These are phyloP conservation scores for Megaceryle alcyon DNA, from an alignment of 2,797 vertebrate species.

Conservation along the genomic window DNA sequence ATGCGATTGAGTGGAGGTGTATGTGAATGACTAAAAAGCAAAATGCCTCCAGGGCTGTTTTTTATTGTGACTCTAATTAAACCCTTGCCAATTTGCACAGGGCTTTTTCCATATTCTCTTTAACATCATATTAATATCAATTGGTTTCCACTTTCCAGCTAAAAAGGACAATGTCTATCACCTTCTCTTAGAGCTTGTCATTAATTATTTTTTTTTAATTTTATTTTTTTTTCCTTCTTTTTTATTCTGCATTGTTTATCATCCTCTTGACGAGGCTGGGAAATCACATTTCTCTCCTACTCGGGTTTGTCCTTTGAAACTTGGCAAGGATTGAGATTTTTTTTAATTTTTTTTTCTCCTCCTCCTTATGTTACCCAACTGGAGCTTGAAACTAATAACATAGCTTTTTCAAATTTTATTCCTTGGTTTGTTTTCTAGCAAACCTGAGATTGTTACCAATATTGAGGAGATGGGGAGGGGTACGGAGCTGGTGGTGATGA, in stretches of 20 bases:
- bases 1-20: conserved; percentile 39
- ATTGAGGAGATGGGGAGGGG: conserved; percentile 45
- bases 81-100: conserved; percentile 75
- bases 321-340: not conserved
- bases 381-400: conserved; percentile 29
- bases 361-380: conserved; percentile 35
- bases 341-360: not conserved
- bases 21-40: conserved; percentile 63
- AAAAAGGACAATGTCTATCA: conserved; percentile 78
- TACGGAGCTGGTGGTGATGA: not conserved
- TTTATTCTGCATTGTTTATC: conserved; percentile 27
- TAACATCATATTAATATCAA: conserved; percentile 67
- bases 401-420: conserved; percentile 22
- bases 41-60: conserved; percentile 69
- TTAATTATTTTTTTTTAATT: not conserved
- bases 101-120: conserved; percentile 42
- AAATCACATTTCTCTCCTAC: conserved; percentile 58
- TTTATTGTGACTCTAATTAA: conserved; percentile 76
- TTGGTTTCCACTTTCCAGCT: conserved; percentile 76
- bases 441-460: conserved; percentile 11
- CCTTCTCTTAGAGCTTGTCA: conserved; percentile 36
- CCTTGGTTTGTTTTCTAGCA: conserved; percentile 54
- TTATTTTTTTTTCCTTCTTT: not conserved
- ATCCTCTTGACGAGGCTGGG: conserved; percentile 58
- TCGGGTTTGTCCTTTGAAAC: conserved; percentile 68